Evolutionary conservation across 2,797 vertebrate species (phyloP).

Genomic region (Hyperoplus lanceolatus): DNA sequence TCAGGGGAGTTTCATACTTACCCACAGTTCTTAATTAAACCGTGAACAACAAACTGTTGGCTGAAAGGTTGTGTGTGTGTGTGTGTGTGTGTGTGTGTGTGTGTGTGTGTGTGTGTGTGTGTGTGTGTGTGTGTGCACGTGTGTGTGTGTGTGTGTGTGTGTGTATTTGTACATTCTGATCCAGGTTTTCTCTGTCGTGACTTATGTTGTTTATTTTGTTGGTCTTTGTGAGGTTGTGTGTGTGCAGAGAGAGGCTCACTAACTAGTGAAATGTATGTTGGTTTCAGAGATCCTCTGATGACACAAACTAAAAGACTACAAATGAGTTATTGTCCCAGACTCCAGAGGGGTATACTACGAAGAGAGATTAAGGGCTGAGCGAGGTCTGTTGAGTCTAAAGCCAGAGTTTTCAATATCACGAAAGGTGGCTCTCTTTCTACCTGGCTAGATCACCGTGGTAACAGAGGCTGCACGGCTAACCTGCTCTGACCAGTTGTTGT

Average conservation of each 20-base stretch:
- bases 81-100: not conserved
- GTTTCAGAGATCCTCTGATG: conserved; percentile 30
- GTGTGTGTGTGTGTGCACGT: conserved; percentile 9
- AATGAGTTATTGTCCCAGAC: not conserved
- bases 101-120: conserved; percentile 13
- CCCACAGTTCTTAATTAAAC: conserved; percentile 66
- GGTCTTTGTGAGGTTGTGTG: conserved; percentile 31
- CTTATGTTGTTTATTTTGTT: conserved; percentile 50
- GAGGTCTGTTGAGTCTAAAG: no score
- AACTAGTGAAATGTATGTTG: conserved; percentile 22
- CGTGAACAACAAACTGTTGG: conserved; percentile 61
- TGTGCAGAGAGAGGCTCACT: conserved; percentile 11
- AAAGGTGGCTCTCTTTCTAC: no score
- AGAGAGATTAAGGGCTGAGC: no score
- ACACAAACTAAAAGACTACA: not conserved
- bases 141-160: conserved; percentile 9
- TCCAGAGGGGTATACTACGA: not conserved
- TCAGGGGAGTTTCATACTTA: conserved; percentile 53
- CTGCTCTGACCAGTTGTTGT: no score
- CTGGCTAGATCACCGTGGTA: no score
- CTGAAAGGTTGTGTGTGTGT: conserved; percentile 18
- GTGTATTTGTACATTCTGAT: conserved; percentile 1
- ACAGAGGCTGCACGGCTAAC: no score
- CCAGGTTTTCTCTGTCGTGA: conserved; percentile 37
- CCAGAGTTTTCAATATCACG: no score